Evolutionary conservation across 2,888 invertebrate genomes (phyloP).

Genomic region (Empis stercorea): DNA sequence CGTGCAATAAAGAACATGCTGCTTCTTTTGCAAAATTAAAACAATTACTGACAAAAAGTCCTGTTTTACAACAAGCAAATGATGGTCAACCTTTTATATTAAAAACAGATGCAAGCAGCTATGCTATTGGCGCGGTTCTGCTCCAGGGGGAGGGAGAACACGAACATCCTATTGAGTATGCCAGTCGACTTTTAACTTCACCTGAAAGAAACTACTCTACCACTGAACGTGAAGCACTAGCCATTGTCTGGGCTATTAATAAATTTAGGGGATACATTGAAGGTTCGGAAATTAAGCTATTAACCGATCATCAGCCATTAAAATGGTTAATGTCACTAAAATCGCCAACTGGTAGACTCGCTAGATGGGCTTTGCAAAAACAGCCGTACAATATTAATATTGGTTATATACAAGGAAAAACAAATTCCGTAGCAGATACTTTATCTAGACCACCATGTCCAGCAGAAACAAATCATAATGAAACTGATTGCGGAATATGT

Average conservation of each 20-base stretch:
- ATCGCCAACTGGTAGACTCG: conserved; percentile 30
- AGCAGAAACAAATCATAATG: not conserved
- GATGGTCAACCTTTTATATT: conserved; percentile 14
- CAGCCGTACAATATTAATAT: conserved; percentile 29
- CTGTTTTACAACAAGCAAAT: conserved; percentile 14
- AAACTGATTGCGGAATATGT: not conserved
- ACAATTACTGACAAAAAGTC: conserved; percentile 9
- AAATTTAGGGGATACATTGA: conserved; percentile 34
- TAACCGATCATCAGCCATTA: conserved; percentile 36
- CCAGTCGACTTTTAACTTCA: conserved; percentile 16
- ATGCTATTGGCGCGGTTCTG: conserved; percentile 13
- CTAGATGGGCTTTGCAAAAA: conserved; percentile 33
- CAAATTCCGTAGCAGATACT: conserved; percentile 17
- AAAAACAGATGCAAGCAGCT: conserved; percentile 10
- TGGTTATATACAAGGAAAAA: conserved; percentile 26
- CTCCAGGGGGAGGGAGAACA: conserved; percentile 13
- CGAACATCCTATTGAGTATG: conserved; percentile 19
- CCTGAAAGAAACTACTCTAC: conserved; percentile 30
- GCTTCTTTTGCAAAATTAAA: conserved; percentile 14
- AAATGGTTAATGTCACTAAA: conserved; percentile 34
- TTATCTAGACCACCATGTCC: conserved; percentile 5
- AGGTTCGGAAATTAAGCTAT: conserved; percentile 17
- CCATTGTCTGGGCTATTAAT: conserved; percentile 21
- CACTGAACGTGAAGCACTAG: conserved; percentile 31
- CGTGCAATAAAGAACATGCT: conserved; percentile 15